phyloP scores from a whole-genome alignment of 1,140 invertebrate genomes.

The Trigoniulus corallinus region DNA sequence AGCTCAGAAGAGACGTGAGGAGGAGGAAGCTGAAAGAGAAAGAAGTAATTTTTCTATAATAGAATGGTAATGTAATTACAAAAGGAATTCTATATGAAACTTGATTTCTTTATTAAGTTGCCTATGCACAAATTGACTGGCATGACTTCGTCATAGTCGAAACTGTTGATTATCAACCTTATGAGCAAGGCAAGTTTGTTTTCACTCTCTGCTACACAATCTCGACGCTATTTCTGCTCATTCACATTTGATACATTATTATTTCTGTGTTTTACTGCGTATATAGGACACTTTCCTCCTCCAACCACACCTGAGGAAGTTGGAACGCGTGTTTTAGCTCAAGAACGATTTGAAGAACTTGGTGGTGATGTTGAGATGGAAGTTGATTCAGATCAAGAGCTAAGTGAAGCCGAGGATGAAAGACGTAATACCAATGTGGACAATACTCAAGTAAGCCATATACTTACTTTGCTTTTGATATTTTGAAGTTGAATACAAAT shows the following conservation, averaged over 20 bases:
- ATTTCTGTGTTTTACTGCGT: not conserved
- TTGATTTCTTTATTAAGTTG: conserved; percentile 39
- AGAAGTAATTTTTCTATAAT: conserved; percentile 34
- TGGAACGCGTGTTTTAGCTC: conserved; percentile 78
- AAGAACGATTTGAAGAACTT: conserved; percentile 34
- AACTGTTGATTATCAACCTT: conserved; percentile 95
- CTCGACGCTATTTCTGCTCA: not conserved
- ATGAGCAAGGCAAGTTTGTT: conserved; percentile 62
- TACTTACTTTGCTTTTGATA: not conserved
- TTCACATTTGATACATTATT: not conserved
- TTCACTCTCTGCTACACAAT: not conserved
- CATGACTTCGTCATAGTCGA: conserved; percentile 99
- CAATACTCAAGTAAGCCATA: conserved; percentile 25
- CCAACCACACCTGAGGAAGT: conserved; percentile 95
- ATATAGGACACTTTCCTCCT: conserved; percentile 55
- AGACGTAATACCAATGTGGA: conserved; percentile 22
- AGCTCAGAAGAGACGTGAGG: conserved; percentile 73
- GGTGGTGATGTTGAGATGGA: conserved; percentile 47
- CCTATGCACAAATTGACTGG: conserved; percentile 98
- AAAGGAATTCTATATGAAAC: not conserved
- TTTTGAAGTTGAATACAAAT: not conserved
- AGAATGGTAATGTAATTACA: not conserved
- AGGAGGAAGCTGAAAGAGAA: conserved; percentile 87
- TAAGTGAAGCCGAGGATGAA: conserved; percentile 11
- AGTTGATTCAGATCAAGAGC: conserved; percentile 51